Base-by-base conservation (phyloP, 2,113 vertebrate species). In the Clarias macrocephalus region DNA sequence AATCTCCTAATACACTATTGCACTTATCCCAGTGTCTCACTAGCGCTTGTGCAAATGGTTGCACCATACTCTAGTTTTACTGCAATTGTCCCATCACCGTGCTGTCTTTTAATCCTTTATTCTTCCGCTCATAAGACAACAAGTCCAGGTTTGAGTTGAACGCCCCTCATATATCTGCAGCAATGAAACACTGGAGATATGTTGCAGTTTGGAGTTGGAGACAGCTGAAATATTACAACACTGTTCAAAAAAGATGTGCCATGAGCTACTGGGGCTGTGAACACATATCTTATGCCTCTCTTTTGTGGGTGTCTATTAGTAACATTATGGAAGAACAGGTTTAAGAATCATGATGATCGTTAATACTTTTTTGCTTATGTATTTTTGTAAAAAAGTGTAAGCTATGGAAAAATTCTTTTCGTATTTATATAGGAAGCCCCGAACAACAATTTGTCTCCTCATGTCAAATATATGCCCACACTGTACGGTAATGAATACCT, bases 211-310 rank as follows among this genome's bases (percentile, higher is more conserved):
- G 10, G 3, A 59, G 15, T 18, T 59, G 15, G 23, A 2, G 52
- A 56, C 75, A 77, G 37, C 21, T 54, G 73, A 76, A 48, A n/a
- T 54, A 56, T 77, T 56, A 56, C 23, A 77, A 77, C 75, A 77
- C 52, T 48, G 21, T 23, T 75, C 10, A 75, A 75, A 52, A 48
- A 75, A 75, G 48, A 52, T 10, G 1, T 76, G 1, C 13, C 42
- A 52, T 3, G 73, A 42, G 70, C 42, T 73, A 73, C 23, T 42
- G 19, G 3, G 19, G 70, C 16, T 42, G 7, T 73, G 33, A 76
- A 48, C 37, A 76, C 25, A 52, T n/a, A 2, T 11, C 37, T 19
- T 73, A 1, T 16, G 6, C 3, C 1, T 42, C 30, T 33, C 30
- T 18, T 70, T 42, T 42, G 37, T 12, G 33, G 33, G 19, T 23